Conservation (phyloP, 2,888 invertebrate species). For the Incurvaria masculella region DNA sequence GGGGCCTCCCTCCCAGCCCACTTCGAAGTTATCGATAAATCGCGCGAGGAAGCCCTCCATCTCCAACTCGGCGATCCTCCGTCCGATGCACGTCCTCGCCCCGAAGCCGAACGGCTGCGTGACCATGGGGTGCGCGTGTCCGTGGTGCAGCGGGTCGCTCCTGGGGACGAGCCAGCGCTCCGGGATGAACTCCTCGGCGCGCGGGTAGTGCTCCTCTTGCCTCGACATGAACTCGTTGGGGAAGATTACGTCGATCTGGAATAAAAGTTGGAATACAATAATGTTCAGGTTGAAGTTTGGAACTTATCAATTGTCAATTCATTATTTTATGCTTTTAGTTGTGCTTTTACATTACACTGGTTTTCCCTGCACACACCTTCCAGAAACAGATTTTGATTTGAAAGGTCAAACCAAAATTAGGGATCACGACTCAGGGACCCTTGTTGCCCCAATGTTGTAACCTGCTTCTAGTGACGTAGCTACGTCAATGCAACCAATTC, state of each 20-base stretch:
- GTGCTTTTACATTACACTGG: too few species aligned
- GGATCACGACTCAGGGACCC: too few species aligned
- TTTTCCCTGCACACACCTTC: too few species aligned
- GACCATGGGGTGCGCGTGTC: constrained; percentile 57
- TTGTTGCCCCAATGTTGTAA: too few species aligned
- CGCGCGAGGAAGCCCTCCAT: constrained; percentile 52
- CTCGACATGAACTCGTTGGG: constrained; percentile 66
- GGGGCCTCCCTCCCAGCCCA: constrained; percentile 41
- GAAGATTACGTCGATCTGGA: constrained; percentile 70
- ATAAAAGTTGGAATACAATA: too few species aligned
- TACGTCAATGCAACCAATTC: too few species aligned
- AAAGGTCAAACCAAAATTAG: too few species aligned
- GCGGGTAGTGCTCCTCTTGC: constrained; percentile 51
- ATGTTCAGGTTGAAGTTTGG: too few species aligned
- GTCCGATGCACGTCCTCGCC: constrained; percentile 64
- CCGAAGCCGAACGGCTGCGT: constrained; percentile 68
- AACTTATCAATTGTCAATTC: too few species aligned
- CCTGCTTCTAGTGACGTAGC: too few species aligned
- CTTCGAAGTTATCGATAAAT: constrained; percentile 27
- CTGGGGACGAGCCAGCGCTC: constrained; percentile 67
- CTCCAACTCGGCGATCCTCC: constrained; percentile 70
- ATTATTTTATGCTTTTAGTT: too few species aligned
- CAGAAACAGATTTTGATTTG: too few species aligned
- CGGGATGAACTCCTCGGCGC: constrained; percentile 57
- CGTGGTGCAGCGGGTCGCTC: constrained; percentile 36